Conservation (phyloP, 2,113 vertebrate species). For the Eptatretus burgeri region DNA sequence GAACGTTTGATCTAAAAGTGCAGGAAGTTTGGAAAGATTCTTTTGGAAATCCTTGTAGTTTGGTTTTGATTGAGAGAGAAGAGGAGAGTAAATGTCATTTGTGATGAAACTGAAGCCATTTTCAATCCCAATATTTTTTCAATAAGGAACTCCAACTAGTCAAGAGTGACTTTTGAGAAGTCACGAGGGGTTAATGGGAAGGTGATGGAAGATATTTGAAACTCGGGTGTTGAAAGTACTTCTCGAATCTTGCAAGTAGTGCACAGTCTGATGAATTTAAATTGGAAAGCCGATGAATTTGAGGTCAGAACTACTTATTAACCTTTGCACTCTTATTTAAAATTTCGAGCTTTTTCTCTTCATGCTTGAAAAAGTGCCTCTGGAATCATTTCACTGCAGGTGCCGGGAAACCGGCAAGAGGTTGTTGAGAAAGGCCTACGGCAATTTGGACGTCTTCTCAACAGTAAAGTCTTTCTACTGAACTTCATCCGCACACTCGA, state of each 20-base stretch:
- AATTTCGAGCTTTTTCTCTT: too few relatives aligned
- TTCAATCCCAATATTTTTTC: neutral
- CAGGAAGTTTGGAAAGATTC: neutral
- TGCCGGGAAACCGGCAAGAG: slow-evolving; percentile 74
- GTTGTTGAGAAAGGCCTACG: slow-evolving; percentile 81
- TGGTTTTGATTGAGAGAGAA: neutral
- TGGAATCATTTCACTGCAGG: slow-evolving; percentile 19
- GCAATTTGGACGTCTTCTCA: slow-evolving; percentile 79
- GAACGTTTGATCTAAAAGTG: too few relatives aligned
- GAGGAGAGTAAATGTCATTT: neutral
- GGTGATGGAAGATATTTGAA: too few relatives aligned
- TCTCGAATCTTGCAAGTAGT: too few relatives aligned
- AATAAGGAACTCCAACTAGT: neutral
- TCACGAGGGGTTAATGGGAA: too few relatives aligned
- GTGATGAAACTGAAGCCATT: neutral
- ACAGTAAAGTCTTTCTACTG: slow-evolving; percentile 92
- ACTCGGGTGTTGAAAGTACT: too few relatives aligned
- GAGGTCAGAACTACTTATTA: too few relatives aligned
- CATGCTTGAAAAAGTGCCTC: too few relatives aligned
- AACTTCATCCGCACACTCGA: slow-evolving; percentile 87
- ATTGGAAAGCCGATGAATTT: too few relatives aligned
- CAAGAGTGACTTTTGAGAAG: too few relatives aligned
- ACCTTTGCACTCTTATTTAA: too few relatives aligned
- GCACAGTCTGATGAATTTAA: too few relatives aligned
- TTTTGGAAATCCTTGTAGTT: neutral